A percentile compares a stretch with the other conserved stretches of the same genome.
Evolutionary conservation across 2,113 vertebrate species (phyloP).

Genomic region (Sminthopsis crassicaudata): DNA sequence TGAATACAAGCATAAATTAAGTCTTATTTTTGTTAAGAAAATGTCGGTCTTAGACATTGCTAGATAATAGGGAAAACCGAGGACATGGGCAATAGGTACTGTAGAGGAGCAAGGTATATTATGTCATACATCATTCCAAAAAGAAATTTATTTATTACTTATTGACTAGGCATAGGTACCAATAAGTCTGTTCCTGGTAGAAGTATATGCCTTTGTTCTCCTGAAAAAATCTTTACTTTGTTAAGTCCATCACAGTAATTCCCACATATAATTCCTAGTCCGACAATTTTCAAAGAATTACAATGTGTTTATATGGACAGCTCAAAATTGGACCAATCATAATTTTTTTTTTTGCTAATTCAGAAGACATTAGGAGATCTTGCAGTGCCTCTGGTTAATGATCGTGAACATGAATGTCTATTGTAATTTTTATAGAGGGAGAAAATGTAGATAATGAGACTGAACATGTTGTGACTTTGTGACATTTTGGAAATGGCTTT

Average conservation of each 20-base stretch:
- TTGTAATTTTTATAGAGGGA: background rate
- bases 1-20: background rate
- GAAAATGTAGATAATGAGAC: background rate
- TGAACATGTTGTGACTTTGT: background rate
- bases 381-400: background rate
- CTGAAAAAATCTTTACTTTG: background rate
- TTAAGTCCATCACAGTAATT: background rate
- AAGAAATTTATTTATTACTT: background rate
- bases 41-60: background rate
- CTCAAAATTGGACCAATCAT: slow-evolving; percentile 6
- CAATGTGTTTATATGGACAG: background rate
- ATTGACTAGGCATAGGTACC: background rate
- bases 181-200: background rate
- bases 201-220: background rate
- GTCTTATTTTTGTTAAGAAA: background rate
- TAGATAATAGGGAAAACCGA: background rate
- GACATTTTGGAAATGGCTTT: background rate
- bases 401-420: slow-evolving; percentile 10
- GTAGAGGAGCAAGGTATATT: background rate
- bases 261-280: slow-evolving; percentile 5
- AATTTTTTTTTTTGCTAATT: slow-evolving; percentile 24
- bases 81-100: background rate
- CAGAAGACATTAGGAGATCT: slow-evolving; percentile 12
- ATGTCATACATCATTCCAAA: background rate
- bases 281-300: slow-evolving; percentile 29